A percentile compares a stretch with the other conserved stretches of the same genome.
These are phyloP conservation scores for Parnassius apollo DNA, from an alignment of 2,888 invertebrate species.

Conservation along the genomic window DNA sequence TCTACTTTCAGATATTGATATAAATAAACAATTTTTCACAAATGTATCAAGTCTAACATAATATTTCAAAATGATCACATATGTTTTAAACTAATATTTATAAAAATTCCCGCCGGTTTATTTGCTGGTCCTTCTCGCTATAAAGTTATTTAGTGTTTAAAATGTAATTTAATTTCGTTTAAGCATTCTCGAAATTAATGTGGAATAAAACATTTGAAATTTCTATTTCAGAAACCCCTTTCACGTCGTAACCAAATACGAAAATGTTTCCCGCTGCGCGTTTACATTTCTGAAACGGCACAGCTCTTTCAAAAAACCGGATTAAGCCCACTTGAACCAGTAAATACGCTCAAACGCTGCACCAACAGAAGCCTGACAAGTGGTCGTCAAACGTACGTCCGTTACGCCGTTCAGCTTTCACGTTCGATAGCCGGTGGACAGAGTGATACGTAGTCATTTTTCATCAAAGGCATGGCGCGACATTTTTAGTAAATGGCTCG, in stretches of 20 bases:
- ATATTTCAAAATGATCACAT: too few species aligned
- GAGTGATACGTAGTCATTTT: slow-evolving; percentile 8
- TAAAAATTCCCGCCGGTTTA: too few species aligned
- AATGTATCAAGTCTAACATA: too few species aligned
- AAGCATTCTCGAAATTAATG: too few species aligned
- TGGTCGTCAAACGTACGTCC: slow-evolving; percentile 14
- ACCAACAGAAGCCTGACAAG: slow-evolving; percentile 15
- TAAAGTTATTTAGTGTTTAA: too few species aligned
- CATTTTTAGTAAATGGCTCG: slow-evolving; percentile 3
- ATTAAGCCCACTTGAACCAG: slow-evolving; percentile 16
- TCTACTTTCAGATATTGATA: too few species aligned
- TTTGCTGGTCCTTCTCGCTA: too few species aligned
- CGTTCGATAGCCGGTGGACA: neutral
- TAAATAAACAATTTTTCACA: too few species aligned
- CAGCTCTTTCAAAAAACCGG: slow-evolving; percentile 7
- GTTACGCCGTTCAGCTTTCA: slow-evolving; percentile 5
- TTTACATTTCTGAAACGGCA: slow-evolving; percentile 2
- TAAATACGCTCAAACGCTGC: slow-evolving; percentile 4
- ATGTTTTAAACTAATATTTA: too few species aligned
- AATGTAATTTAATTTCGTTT: too few species aligned
- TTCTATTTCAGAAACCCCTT: too few species aligned
- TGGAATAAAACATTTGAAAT: too few species aligned
- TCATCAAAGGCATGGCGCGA: slow-evolving; percentile 13
- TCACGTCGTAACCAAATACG: neutral
- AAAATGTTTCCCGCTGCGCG: slow-evolving; percentile 5